Conservation (phyloP, 2,113 vertebrate species). For the Oreochromis aureus region DNA sequence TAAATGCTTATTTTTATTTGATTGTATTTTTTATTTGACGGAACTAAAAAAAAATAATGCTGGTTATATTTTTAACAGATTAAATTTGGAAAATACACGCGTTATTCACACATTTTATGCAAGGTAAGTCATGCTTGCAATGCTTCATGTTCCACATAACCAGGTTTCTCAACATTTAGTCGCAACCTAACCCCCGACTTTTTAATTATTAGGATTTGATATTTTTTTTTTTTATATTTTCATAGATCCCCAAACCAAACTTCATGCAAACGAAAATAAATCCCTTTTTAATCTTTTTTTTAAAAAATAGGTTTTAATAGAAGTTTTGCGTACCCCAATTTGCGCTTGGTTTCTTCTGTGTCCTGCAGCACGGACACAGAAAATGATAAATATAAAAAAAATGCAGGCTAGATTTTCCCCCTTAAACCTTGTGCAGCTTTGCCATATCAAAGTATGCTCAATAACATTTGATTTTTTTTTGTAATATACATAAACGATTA, state of each 20-base stretch:
- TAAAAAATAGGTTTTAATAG: not conserved
- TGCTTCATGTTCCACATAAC: not conserved
- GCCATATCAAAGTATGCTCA: not conserved
- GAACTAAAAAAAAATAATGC: not conserved
- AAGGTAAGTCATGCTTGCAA: not conserved
- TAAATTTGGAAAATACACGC: not conserved
- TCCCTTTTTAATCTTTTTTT: not conserved
- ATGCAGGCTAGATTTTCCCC: not conserved
- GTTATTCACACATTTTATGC: not conserved
- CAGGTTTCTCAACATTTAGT: not conserved
- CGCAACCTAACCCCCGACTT: not conserved
- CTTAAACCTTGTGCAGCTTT: not conserved
- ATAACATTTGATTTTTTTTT: not conserved
- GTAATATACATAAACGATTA: not conserved
- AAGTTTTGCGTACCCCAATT: not conserved
- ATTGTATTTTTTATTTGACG: not conserved
- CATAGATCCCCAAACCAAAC: not conserved
- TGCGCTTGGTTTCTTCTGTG: not conserved
- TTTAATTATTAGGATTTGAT: not conserved
- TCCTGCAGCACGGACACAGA: not conserved
- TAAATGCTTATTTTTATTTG: not conserved
- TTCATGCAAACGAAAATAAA: not conserved
- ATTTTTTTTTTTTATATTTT: not conserved
- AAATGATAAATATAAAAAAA: not conserved
- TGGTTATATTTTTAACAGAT: not conserved